These are phyloP conservation scores for Bedellia somnulentella DNA, from an alignment of 2,888 invertebrate genomes.

Conservation along the genomic window DNA sequence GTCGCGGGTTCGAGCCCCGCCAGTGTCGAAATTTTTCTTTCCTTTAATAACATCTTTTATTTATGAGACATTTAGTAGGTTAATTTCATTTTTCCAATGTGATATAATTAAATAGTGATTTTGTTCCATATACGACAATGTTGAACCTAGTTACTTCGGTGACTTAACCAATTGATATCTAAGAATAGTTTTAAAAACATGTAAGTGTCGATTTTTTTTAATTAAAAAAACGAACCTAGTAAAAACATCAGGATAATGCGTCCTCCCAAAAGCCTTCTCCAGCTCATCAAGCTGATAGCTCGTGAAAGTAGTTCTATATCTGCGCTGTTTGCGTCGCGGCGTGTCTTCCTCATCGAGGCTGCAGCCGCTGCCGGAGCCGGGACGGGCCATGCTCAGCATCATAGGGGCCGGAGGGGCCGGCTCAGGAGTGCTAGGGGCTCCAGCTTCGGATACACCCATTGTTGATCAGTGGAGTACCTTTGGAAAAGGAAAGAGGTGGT, in stretches of 20 bases:
- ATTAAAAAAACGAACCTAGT: constrained; percentile 68
- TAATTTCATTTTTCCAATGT: no score
- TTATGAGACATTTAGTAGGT: no score
- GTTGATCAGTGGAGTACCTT: constrained; percentile 10
- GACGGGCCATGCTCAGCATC: no score
- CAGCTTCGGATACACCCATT: constrained; percentile 49
- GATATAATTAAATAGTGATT: no score
- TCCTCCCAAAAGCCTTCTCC: constrained; percentile 96
- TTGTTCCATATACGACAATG: no score
- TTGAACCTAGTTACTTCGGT: no score
- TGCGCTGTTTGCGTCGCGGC: constrained; percentile 87
- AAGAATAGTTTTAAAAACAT: no score
- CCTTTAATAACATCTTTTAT: no score
- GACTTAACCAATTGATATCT: no score
- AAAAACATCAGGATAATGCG: constrained; percentile 97
- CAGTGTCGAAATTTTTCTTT: no score
- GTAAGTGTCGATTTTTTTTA: no score
- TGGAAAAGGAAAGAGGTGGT: not conserved
- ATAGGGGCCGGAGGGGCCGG: constrained; percentile 30
- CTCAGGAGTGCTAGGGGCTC: constrained; percentile 34
- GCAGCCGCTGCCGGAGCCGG: constrained; percentile 16
- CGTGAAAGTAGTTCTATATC: constrained; percentile 91
- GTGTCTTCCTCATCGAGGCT: constrained; percentile 72
- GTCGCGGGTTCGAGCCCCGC: no score
- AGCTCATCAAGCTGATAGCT: constrained; percentile 94